Percentiles rank a stretch among this genome's conserved stretches.
Conservation (phyloP, 1,140 invertebrate species). For the Halictus rubicundus region DNA sequence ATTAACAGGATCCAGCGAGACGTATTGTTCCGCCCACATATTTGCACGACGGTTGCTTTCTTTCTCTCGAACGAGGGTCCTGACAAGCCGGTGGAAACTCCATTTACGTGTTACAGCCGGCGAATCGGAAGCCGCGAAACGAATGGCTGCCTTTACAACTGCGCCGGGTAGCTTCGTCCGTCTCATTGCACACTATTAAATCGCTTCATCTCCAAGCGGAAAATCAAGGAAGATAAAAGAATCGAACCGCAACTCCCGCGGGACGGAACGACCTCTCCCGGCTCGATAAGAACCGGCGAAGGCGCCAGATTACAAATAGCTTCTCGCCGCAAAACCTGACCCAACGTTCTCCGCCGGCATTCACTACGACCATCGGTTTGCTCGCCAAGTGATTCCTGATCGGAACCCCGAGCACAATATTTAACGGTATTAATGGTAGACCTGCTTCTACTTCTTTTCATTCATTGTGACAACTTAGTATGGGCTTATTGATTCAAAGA, state of each 20-base stretch:
- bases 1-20: no score
- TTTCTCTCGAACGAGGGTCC: neutral
- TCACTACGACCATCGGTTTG: neutral
- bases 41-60: neutral
- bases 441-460: no score
- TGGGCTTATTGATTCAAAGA: no score
- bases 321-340: neutral
- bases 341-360: neutral
- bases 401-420: no score
- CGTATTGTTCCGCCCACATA: neutral
- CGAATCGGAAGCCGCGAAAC: conserved; percentile 29
- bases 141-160: conserved; percentile 42
- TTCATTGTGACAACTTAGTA: no score
- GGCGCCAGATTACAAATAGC: conserved; percentile 42
- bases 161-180: conserved; percentile 33
- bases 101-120: conserved; percentile 34
- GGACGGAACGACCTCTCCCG: conserved; percentile 30
- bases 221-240: conserved; percentile 47
- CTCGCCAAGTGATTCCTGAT: no score
- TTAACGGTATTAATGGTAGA: no score
- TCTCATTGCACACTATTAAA: conserved; percentile 50
- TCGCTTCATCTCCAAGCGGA: conserved; percentile 49
- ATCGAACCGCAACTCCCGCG: conserved; percentile 31
- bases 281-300: conserved; percentile 38
- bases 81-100: conserved; percentile 8